Percentiles rank a stretch among this genome's conserved stretches.
These are phyloP conservation scores for Gnatocerus cornutus DNA, from an alignment of 2,888 invertebrate species.

Conservation along the genomic window DNA sequence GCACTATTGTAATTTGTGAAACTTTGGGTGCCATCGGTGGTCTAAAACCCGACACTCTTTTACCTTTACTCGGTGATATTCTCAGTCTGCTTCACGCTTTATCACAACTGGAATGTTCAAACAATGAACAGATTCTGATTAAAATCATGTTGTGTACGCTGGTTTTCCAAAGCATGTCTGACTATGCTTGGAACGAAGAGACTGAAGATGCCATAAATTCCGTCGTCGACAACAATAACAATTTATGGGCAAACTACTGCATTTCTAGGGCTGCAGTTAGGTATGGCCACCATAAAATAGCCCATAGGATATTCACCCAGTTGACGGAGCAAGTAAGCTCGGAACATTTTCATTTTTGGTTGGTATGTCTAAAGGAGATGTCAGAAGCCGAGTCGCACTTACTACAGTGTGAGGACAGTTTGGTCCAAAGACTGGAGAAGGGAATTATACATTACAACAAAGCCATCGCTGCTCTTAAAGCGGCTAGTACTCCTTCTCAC, in stretches of 20 bases:
- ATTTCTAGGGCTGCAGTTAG: slow-evolving; percentile 90
- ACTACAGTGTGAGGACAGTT: slow-evolving; percentile 70
- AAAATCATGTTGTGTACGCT: slow-evolving; percentile 87
- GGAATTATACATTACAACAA: slow-evolving; percentile 79
- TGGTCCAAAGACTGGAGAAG: slow-evolving; percentile 73
- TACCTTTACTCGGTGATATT: slow-evolving; percentile 75
- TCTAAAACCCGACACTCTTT: slow-evolving; percentile 74
- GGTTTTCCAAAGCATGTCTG: slow-evolving; percentile 86
- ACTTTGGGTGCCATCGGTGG: slow-evolving; percentile 85
- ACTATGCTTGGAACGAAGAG: slow-evolving; percentile 78
- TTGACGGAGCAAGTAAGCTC: slow-evolving; percentile 80
- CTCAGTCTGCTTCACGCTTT: slow-evolving; percentile 70
- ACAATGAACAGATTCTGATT: slow-evolving; percentile 71
- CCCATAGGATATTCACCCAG: slow-evolving; percentile 74
- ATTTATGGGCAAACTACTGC: slow-evolving; percentile 90
- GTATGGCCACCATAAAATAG: slow-evolving; percentile 81
- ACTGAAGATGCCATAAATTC: slow-evolving; percentile 75
- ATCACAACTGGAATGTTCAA: slow-evolving; percentile 59
- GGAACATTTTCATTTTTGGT: slow-evolving; percentile 92
- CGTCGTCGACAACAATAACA: slow-evolving; percentile 72
- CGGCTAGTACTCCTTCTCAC: slow-evolving; percentile 78
- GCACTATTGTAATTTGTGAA: slow-evolving; percentile 78
- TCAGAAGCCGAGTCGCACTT: slow-evolving; percentile 81
- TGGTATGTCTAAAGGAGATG: slow-evolving; percentile 85
- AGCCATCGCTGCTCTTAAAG: slow-evolving; percentile 77